Conservation (phyloP, 1,140 invertebrate genomes). For the Cydia amplana region DNA sequence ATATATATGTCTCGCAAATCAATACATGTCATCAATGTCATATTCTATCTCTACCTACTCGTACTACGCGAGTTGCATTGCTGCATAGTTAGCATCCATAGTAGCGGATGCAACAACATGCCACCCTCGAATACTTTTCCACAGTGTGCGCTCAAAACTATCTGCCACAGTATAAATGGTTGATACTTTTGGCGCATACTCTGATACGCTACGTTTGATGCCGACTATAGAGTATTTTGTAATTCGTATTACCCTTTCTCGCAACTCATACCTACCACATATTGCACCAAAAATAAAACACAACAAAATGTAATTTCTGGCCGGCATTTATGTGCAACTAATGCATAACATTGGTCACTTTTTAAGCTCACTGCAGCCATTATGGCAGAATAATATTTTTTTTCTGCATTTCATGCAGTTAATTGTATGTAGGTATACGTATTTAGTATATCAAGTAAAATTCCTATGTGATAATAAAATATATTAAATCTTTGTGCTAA, state of each 20-base stretch:
- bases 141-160: too few species aligned
- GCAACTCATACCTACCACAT: background rate
- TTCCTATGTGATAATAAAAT: slow-evolving; percentile 78
- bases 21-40: background rate
- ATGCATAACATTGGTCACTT: slow-evolving; percentile 33
- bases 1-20: background rate
- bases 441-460: slow-evolving; percentile 75
- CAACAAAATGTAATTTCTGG: background rate
- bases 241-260: background rate
- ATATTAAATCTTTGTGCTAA: slow-evolving; percentile 80
- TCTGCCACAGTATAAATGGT: too few species aligned
- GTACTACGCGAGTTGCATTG: too few species aligned
- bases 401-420: slow-evolving; percentile 67
- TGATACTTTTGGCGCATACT: too few species aligned
- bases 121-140: too few species aligned
- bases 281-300: background rate
- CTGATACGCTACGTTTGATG: too few species aligned
- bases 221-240: background rate
- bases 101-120: too few species aligned
- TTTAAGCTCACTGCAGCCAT: slow-evolving; percentile 66
- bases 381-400: slow-evolving; percentile 58
- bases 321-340: slow-evolving; percentile 29
- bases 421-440: slow-evolving; percentile 49
- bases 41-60: too few species aligned
- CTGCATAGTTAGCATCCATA: too few species aligned